phyloP scores from a whole-genome alignment of 2,113 vertebrate genomes.

The Myotis yumanensis region DNA sequence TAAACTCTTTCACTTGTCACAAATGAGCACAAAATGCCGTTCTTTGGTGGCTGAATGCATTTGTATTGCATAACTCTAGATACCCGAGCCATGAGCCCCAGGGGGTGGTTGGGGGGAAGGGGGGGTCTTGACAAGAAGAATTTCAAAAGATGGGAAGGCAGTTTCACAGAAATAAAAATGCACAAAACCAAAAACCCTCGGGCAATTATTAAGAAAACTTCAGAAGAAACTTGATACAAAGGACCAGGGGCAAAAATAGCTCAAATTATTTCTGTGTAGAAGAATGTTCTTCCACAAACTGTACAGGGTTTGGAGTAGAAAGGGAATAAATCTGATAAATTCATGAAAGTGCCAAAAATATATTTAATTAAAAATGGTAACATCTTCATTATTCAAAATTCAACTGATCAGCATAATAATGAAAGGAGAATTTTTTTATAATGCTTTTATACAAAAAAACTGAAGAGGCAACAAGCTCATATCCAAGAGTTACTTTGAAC shows the following conservation, averaged over 20 bases:
- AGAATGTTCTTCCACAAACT: neutral
- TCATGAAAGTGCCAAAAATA: slow-evolving; percentile 34
- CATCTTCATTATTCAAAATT: slow-evolving; percentile 47
- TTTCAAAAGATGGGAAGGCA: neutral
- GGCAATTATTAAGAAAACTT: slow-evolving; percentile 7
- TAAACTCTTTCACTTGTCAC: neutral
- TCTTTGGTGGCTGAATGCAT: neutral
- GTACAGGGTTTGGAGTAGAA: neutral
- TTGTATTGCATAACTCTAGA: neutral
- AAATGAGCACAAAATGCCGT: neutral
- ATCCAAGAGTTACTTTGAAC: neutral
- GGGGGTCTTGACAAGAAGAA: neutral
- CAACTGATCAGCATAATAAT: neutral
- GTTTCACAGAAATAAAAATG: neutral
- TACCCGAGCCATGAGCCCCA: neutral
- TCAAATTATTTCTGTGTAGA: neutral
- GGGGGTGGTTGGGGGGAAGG: too few relatives aligned
- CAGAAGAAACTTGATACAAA: slow-evolving; percentile 33
- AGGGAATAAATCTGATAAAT: neutral
- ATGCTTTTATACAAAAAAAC: neutral
- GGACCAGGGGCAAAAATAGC: neutral
- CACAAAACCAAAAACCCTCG: neutral
- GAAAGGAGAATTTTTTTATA: slow-evolving; percentile 2
- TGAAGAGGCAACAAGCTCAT: neutral
- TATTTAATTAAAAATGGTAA: slow-evolving; percentile 44